A percentile compares a stretch with the other conserved stretches of the same genome.
Evolutionary conservation across 2,113 vertebrate genomes (phyloP).

Genomic region (Isurus oxyrinchus): DNA sequence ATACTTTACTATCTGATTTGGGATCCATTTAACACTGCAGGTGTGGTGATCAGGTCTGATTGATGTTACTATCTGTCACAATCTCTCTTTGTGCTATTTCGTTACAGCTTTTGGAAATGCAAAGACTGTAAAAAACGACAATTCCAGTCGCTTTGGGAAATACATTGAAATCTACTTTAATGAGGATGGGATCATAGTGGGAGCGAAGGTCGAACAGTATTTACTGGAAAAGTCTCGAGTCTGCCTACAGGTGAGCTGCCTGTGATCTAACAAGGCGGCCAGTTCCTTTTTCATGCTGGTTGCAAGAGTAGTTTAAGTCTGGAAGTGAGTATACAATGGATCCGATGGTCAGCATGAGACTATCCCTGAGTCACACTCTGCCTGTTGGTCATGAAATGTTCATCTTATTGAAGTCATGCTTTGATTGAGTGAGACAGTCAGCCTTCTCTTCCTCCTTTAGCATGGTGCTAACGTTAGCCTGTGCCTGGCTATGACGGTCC

Average conservation of each 20-base stretch:
- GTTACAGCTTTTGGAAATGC: constrained; percentile 87
- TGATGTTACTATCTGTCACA: neutral
- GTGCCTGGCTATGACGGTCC: neutral
- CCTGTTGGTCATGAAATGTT: neutral
- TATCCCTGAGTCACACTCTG: neutral
- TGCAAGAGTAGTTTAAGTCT: neutral
- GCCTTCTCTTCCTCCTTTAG: neutral
- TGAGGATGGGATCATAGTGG: constrained; percentile 72
- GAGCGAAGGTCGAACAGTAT: constrained; percentile 85
- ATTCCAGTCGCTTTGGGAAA: constrained; percentile 96
- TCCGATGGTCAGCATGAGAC: neutral
- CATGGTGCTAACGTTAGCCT: neutral
- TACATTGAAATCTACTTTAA: constrained; percentile 86
- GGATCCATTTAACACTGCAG: too few relatives aligned
- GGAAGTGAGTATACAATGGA: neutral
- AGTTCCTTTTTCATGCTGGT: neutral
- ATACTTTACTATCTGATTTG: too few relatives aligned
- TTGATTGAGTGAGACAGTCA: neutral
- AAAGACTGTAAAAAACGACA: constrained; percentile 89
- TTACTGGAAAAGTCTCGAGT: constrained; percentile 95
- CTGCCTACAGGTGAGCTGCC: constrained; percentile 77
- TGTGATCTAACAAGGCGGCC: neutral
- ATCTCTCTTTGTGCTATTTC: neutral
- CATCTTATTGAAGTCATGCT: neutral
- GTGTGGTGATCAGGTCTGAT: neutral